A percentile compares a stretch with the other conserved stretches of the same genome.
Evolutionary conservation across 2,113 vertebrate genomes (phyloP).

Genomic region (Parus major): DNA sequence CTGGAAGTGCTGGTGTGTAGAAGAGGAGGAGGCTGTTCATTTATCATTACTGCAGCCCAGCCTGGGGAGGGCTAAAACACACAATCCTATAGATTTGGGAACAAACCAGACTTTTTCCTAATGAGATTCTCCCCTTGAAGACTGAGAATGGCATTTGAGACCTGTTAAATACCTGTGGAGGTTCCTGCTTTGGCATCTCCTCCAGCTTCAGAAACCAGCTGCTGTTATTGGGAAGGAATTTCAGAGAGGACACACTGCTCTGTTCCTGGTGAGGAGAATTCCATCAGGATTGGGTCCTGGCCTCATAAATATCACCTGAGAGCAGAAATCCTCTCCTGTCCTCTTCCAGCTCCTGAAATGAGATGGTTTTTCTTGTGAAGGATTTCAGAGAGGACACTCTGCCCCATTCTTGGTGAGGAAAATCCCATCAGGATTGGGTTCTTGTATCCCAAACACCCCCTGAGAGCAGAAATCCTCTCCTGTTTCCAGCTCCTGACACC

Average conservation of each 20-base stretch:
- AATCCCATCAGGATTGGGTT: not conserved
- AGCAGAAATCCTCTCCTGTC: not conserved
- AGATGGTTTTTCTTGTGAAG: not conserved
- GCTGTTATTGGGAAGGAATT: not conserved
- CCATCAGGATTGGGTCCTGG: not conserved
- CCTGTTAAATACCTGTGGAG: not conserved
- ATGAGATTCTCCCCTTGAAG: not conserved
- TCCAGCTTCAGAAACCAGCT: not conserved
- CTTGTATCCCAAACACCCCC: rapidly evolving
- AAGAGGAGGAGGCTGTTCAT: not conserved
- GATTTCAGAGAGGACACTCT: rapidly evolving
- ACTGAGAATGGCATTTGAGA: not conserved
- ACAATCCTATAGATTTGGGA: not conserved
- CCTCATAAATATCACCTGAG: rapidly evolving
- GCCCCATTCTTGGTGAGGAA: not conserved
- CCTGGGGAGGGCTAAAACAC: not conserved
- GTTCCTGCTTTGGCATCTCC: not conserved
- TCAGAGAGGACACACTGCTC: not conserved
- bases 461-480: not conserved
- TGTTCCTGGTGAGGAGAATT: not conserved
- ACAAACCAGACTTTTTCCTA: not conserved
- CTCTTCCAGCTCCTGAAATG: too few species aligned
- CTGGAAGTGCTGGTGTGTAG: not conserved
- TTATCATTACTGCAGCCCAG: not conserved
- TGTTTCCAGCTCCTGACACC: too few species aligned